phyloP scores from a whole-genome alignment of 2,797 vertebrate genomes.

The Notolepis coatsorum region DNA sequence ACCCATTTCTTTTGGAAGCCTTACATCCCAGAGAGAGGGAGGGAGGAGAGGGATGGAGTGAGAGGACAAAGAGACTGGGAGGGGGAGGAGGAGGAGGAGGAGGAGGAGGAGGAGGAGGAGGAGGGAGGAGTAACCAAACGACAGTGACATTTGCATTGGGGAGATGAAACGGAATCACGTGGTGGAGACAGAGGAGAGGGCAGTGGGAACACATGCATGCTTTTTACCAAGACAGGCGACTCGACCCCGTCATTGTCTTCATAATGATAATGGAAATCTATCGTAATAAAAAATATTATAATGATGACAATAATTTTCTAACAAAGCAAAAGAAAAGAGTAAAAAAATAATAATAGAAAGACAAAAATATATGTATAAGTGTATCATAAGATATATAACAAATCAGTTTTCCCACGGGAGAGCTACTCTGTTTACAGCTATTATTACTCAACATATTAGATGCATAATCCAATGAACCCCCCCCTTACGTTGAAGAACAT shows the following conservation, averaged over 20 bases:
- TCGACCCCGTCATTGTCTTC: constrained; percentile 68
- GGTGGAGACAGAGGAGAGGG: constrained; percentile 50
- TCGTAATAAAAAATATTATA: constrained; percentile 68
- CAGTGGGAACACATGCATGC: constrained; percentile 82
- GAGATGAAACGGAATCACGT: constrained; percentile 43
- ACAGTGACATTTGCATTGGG: constrained; percentile 56
- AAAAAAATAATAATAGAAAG: constrained; percentile 35
- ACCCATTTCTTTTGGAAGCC: constrained; percentile 75
- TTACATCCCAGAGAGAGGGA: constrained; percentile 72
- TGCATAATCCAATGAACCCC: constrained; percentile 56
- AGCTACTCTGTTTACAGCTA: constrained; percentile 75
- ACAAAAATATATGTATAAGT: constrained; percentile 70
- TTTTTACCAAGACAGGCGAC: constrained; percentile 77
- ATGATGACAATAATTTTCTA: constrained; percentile 76
- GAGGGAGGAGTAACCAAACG: constrained; percentile 37
- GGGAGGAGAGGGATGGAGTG: constrained; percentile 35
- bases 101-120: constrained; percentile 29
- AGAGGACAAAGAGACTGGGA: too few relatives aligned
- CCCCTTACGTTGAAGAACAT: constrained; percentile 38
- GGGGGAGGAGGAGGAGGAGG: constrained; percentile 35
- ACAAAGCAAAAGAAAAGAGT: constrained; percentile 64
- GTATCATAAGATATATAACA: constrained; percentile 66
- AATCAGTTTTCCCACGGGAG: constrained; percentile 62
- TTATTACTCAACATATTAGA: constrained; percentile 66
- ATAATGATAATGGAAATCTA: constrained; percentile 69